Evolutionary conservation across 2,888 invertebrate species (phyloP), one percentile per base, ranked within the genome.

Genomic region (Epirrita christyi): DNA sequence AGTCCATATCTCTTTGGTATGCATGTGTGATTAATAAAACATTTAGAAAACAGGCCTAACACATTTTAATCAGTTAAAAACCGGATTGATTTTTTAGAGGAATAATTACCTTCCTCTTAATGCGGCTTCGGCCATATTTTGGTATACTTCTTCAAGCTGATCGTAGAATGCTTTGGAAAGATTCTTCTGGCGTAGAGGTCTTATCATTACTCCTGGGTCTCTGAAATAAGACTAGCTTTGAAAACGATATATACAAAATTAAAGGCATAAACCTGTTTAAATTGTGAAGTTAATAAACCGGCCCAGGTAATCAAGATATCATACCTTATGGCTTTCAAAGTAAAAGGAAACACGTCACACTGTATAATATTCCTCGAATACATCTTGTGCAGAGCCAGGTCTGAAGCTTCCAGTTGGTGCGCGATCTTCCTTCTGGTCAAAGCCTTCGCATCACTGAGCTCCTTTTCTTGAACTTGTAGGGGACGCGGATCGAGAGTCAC

Each of bases 401-500:
- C 93, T 0, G 95, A 95, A 61, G 95, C 96, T 68, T 96, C 95
- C 2, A 96, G 89, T 61, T 95, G 94, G 73, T 94, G 96, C 0
- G 95, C 95, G 32, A 95, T 77, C 77, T 95, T 95, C 38, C 93
- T 88, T 21, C 92, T 88, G 0, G 96, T 94, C 34, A 95, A 83
- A 3, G 94, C 93, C 68, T 94, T 92, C 59, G 95, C 93, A 0
- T 92, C 92, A 1, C 93, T 88, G 4, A 96, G 78, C 49, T 93
- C 93, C 2, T 85, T 76, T 40, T 94, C 92, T 49, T 96, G 93
- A 55, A 95, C 94, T 10, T 85, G 82, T 0, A 94, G 92, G 2
- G 96, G 94, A 43, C 96, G 92, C 0, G 90, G 83, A 77, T 97
- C 96, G 0, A 97, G 83, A 43, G 94, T 93, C 8, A 97, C 90